Base-by-base conservation (phyloP, 2,113 vertebrate species). In the Ciconia stormi region DNA sequence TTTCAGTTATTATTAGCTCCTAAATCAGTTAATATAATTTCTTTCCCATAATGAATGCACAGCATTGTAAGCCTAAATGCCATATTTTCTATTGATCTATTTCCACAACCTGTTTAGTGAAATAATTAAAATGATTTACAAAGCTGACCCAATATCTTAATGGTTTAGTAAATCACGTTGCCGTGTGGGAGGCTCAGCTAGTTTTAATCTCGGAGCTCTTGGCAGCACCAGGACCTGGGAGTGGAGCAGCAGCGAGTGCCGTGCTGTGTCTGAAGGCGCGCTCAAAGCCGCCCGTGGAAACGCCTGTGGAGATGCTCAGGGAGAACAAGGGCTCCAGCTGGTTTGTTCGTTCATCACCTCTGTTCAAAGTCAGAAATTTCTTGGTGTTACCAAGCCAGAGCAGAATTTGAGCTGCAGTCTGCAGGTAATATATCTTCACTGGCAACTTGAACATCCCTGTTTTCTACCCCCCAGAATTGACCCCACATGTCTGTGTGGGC, bases 101-200 rank as follows among this genome's bases (percentile, higher is more conserved):
- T 90, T 96, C 95, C 79, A 72, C 94, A 95, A 95, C 90, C 89
- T 97, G 96, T 96, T 98, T 97, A 96, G 91, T 96, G 83, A 93
- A 96, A 96, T 92, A 93, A 98, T 98, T 97, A 96, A 94, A 92
- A 92, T 91, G 55, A 97, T 96, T 96, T 97, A 95, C 73, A 94
- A 86, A 82, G 87, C 90, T 94, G 94, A 93, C 93, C 91, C 93
- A 97, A 90, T 97, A 96, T 95, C 89, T 96, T 84, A 82, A 90
- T 44, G 84, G 92, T 95, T 98, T 85, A 97, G 92, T 97, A 95
- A 97, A 97, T 97, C 89, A 90, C 21, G 10, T 61, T 74, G 93
- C 87, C 18, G 0, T 16, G 53, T 25, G 82, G 56, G 87, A 93
- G 42, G 77, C 93, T 96, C 94, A 67, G 89, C 50, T 59, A 59